Evolutionary conservation across 2,888 invertebrate genomes (phyloP), one percentile per base, ranked within the genome.

Genomic region (Dione vanillae): DNA sequence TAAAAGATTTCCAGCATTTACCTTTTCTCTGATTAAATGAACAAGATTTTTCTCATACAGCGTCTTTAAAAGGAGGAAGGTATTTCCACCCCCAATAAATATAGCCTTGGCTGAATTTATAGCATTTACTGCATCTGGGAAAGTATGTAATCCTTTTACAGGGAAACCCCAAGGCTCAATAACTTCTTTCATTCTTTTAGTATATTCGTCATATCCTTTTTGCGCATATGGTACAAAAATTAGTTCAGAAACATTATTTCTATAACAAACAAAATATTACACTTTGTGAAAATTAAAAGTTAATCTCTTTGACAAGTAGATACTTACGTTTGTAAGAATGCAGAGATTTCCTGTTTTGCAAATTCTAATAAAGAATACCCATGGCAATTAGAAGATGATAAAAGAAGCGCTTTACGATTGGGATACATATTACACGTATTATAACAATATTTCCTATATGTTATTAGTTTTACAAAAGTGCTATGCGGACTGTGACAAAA

Each of bases 31-130:
- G 74, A 97, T 96, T 1, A 94, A 79, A 41, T 94, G 91, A 2
- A 97, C 86, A 52, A 97, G 87, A 69, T 96, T 89, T 49, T 95
- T 88, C 37, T 96, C 96, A 83, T 97, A 96, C 8, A 97, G 86
- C 0, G 94, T 91, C 83, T 96, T 96, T 35, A 97, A 84, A 20
- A 97, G 91, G 19, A 95, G 90, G 85, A 97, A 97, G 27, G 97
- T 97, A 82, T 97, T 97, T 56, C 97, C 97, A 61, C 97, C 97
- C 10, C 97, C 97, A 45, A 97, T 87, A 85, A 96, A 97, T 77
- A 97, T 94, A 40, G 96, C 96, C 86, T 96, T 92, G 0, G 96
- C 95, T 27, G 89, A 84, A 64, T 91, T 85, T 0, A 96, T 88
- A 20, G 95, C 95, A 67, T 90, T 83, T 7, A 87, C 80, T 16